These are phyloP conservation scores for Spea bombifrons DNA, from an alignment of 2,113 vertebrate species.

Conservation along the genomic window DNA sequence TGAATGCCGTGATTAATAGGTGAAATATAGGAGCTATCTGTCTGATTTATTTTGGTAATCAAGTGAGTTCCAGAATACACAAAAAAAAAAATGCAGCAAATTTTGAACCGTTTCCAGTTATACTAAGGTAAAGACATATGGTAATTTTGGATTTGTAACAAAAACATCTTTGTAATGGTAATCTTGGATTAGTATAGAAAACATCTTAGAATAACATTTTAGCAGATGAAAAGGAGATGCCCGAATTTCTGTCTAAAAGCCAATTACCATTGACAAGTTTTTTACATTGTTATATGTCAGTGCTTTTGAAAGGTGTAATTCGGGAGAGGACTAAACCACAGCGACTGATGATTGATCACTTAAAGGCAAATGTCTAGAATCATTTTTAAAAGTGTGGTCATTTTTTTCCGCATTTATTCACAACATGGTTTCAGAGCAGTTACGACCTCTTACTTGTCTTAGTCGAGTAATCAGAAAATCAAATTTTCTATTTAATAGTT, in stretches of 20 bases:
- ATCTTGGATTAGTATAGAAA: too few species aligned
- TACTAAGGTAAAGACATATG: not conserved
- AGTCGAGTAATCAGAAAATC: too few species aligned
- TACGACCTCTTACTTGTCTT: too few species aligned
- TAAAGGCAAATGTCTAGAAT: conserved; percentile 7
- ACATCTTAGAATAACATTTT: too few species aligned
- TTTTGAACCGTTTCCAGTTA: not conserved
- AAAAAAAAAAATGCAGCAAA: not conserved
- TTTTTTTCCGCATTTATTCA: conserved; percentile 7
- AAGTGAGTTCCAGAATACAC: not conserved
- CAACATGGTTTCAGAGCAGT: not conserved
- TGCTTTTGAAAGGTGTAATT: conserved; percentile 1
- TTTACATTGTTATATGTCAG: conserved; percentile 1
- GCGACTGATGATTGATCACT: conserved; percentile 5
- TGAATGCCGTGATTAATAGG: not conserved
- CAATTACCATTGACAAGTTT: not conserved
- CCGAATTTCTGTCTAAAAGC: not conserved
- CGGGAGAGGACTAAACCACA: not conserved
- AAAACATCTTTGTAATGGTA: too few species aligned
- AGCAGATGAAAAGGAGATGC: too few species aligned
- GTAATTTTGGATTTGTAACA: not conserved
- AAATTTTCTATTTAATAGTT: too few species aligned
- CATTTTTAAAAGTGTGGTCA: conserved; percentile 12
- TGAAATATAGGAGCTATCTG: not conserved
- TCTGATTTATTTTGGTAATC: not conserved